Evolutionary conservation across 2,113 vertebrate species (phyloP), one percentile per base, ranked within the genome.

Genomic region (Tragelaphus strepsiceros): DNA sequence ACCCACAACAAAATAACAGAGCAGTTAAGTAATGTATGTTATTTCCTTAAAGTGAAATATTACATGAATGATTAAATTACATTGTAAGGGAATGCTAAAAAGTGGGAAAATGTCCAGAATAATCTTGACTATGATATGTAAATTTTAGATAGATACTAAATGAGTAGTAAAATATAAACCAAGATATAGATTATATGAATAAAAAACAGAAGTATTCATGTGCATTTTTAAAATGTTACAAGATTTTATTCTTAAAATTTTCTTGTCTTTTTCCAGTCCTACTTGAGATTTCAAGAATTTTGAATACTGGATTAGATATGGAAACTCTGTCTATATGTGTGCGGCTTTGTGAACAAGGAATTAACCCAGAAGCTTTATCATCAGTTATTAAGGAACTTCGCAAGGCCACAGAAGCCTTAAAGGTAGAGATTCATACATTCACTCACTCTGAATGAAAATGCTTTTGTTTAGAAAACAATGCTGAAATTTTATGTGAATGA

Each of bases 221-320:
- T 91, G 21, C 11, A 8, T 74, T 93, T 88, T 96, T 91, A 4
- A 67, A 87, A 78, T 93, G 6, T 64, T 91, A 9, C 43, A 88
- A 86, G 14, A 17, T 94, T 77, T 82, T 84, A n/a, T 89, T 59
- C 91, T 56, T 59, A 32, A 96, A 85, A 5, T 49, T 95, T 84
- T 94, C 77, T 61, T 61, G 0, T 95, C 30, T 94, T 54, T 97
- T 77, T 98, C 96, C 98, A 99, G 99, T 99, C 96, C 98, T 99
- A 26, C 99, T 99, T 93, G 99, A 99, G 98, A 99, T 99, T 97
- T 99, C 99, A 93, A 99, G 99, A 97, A 98, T 99, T 98, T 98
- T 99, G 74, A 99, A 99, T 98, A 99, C 99, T 56, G 99, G 99
- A 30, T 98, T 99, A 98, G 99, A 99, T 97, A 99, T 99, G 99